phyloP scores from a whole-genome alignment of 2,797 vertebrate species.

The Peromyscus eremicus region DNA sequence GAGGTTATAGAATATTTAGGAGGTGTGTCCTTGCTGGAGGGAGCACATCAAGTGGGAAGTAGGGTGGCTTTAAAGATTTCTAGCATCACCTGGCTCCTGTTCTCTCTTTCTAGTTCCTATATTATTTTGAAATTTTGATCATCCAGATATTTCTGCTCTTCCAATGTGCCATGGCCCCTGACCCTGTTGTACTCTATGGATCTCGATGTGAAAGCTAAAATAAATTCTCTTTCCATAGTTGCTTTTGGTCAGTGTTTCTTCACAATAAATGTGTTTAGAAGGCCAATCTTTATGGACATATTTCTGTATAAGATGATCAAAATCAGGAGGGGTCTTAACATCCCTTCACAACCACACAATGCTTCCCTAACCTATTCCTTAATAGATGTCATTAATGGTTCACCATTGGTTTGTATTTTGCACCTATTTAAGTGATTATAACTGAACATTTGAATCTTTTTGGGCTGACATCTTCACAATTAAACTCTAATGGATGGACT shows the following conservation, averaged over 20 bases:
- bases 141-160: accelerated
- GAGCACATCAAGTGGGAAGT: not conserved
- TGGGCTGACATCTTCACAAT: not conserved
- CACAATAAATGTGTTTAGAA: not conserved
- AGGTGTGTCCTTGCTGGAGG: not conserved
- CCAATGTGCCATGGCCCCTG: not conserved
- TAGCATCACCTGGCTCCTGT: not conserved
- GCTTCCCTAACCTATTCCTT: not conserved
- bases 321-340: not conserved
- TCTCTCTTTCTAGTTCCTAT: not conserved
- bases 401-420: not conserved
- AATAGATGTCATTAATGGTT: not conserved
- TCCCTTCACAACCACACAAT: not conserved
- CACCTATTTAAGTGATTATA: not conserved
- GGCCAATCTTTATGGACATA: not conserved
- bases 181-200: too few relatives aligned
- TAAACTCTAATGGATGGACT: not conserved
- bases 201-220: not conserved
- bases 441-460: not conserved
- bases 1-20: not conserved
- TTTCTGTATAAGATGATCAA: not conserved
- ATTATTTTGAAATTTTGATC: not conserved
- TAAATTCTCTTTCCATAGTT: not conserved
- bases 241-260: not conserved
- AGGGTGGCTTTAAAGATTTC: not conserved